Conservation (phyloP, 2,797 vertebrate species). For the Ficedula albicollis region DNA sequence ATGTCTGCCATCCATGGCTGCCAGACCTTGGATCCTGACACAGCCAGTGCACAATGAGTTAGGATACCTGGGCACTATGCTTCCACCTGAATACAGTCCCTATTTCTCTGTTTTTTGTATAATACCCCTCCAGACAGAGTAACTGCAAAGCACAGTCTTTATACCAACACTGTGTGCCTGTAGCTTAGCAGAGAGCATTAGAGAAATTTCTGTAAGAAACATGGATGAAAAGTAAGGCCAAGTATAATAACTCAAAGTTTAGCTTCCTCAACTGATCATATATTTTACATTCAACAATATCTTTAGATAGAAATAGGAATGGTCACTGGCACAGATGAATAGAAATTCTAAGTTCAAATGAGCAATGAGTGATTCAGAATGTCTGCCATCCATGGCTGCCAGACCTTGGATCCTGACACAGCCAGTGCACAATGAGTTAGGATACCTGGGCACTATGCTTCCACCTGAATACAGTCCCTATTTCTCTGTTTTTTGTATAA, state of each 20-base stretch:
- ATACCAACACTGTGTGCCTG: fast-evolving
- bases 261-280: not conserved
- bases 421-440: not conserved
- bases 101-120: not conserved
- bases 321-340: fast-evolving
- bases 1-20: not conserved
- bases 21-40: not conserved
- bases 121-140: not conserved
- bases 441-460: not conserved
- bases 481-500: not conserved
- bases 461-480: not conserved
- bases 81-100: not conserved
- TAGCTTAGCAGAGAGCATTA: not conserved
- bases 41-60: not conserved
- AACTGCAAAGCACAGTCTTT: not conserved
- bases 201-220: not conserved
- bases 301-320: not conserved
- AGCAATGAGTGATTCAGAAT: not conserved
- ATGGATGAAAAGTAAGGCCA: not conserved
- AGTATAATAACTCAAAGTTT: not conserved
- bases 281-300: not conserved
- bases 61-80: not conserved
- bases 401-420: not conserved
- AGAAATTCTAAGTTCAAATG: slow-evolving; percentile 1
- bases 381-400: not conserved